These are phyloP conservation scores for Prochilodus magdalenae DNA, from an alignment of 2,113 vertebrate genomes.

Conservation along the genomic window DNA sequence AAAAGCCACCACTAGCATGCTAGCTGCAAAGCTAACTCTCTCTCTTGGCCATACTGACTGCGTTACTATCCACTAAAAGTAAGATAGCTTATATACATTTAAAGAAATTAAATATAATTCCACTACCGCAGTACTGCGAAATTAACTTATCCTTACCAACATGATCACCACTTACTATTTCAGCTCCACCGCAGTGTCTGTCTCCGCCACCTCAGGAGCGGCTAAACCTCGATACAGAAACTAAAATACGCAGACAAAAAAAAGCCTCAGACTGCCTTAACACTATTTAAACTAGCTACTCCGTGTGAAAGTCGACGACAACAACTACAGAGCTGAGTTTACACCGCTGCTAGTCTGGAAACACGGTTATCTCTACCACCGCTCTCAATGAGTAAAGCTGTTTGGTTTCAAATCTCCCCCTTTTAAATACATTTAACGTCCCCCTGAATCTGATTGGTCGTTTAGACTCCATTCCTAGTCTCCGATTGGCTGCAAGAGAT, in stretches of 20 bases:
- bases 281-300: too few relatives aligned
- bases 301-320: too few relatives aligned
- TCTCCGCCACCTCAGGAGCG: background rate
- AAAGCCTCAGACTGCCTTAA: background rate
- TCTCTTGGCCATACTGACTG: too few relatives aligned
- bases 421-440: conserved; percentile 70
- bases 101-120: too few relatives aligned
- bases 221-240: background rate
- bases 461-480: background rate
- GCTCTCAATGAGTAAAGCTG: background rate
- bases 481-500: conserved; percentile 63
- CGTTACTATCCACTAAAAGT: too few relatives aligned
- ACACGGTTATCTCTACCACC: too few relatives aligned
- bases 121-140: background rate
- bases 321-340: too few relatives aligned
- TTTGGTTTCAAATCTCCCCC: conserved; percentile 77
- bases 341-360: too few relatives aligned
- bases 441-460: conserved; percentile 66
- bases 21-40: too few relatives aligned
- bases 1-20: too few relatives aligned
- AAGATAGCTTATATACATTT: too few relatives aligned
- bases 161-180: background rate
- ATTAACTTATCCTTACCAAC: background rate
- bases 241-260: background rate
- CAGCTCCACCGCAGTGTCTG: background rate